These are phyloP conservation scores for Acrocephalus scirpaceus DNA, from an alignment of 2,797 vertebrate genomes.

Conservation along the genomic window DNA sequence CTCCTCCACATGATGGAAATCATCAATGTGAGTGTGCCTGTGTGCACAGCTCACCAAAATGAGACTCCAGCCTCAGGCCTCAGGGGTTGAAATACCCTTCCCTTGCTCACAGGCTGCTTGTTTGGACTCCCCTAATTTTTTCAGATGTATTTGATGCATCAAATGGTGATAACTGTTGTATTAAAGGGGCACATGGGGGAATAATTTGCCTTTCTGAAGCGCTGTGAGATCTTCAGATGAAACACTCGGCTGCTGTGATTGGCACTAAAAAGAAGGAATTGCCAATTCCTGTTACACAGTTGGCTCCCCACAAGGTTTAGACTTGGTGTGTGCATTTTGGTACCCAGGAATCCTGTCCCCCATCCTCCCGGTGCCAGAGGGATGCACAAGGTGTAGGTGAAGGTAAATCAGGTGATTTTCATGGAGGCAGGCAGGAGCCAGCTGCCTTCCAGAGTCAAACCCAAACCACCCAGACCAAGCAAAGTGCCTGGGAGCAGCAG, in stretches of 20 bases:
- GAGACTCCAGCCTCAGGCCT: neutral
- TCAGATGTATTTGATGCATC: neutral
- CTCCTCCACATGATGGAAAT: neutral
- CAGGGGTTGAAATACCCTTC: neutral
- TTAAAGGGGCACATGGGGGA: neutral
- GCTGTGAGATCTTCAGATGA: conserved; percentile 18
- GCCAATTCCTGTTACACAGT: neutral
- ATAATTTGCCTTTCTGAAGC: conserved; percentile 47
- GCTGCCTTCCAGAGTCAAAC: neutral
- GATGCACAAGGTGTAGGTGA: neutral
- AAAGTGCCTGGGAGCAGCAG: neutral
- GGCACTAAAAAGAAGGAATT: conserved; percentile 42
- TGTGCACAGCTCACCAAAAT: neutral
- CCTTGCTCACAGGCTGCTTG: neutral
- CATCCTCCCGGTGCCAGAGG: neutral
- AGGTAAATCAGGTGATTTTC: neutral
- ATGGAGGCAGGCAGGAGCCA: neutral
- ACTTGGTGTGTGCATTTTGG: neutral
- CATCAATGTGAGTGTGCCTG: accelerated
- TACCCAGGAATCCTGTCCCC: neutral
- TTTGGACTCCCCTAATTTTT: conserved; percentile 4
- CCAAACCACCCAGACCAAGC: neutral
- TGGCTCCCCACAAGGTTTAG: neutral
- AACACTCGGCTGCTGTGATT: neutral
- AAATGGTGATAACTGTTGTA: conserved; percentile 52